These are phyloP conservation scores for Alcedo atthis DNA, from an alignment of 2,797 vertebrate genomes.

Conservation along the genomic window DNA sequence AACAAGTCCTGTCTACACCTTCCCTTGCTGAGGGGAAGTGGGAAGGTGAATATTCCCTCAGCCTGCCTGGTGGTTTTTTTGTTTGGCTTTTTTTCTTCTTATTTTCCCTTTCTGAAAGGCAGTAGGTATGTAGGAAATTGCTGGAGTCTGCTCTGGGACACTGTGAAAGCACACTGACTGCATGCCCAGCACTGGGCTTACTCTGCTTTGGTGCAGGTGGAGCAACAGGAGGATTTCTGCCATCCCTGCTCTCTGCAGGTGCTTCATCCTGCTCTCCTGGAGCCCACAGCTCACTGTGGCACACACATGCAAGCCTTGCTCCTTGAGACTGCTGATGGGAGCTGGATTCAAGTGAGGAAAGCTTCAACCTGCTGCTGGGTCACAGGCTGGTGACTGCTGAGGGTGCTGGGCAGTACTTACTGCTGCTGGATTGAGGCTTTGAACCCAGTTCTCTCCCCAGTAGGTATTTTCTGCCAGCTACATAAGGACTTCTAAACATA, in stretches of 20 bases:
- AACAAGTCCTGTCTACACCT: neutral
- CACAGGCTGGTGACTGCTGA: neutral
- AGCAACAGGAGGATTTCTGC: neutral
- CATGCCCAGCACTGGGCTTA: accelerated
- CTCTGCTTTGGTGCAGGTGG: neutral
- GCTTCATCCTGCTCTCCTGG: neutral
- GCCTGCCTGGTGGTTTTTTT: neutral
- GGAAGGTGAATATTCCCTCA: neutral
- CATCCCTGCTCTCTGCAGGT: accelerated
- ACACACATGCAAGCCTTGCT: accelerated
- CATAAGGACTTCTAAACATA: neutral
- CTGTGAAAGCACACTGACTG: neutral
- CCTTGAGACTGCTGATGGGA: neutral
- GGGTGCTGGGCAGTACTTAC: neutral
- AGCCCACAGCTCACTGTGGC: accelerated
- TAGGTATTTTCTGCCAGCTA: neutral
- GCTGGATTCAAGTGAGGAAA: neutral
- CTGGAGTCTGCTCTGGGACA: neutral
- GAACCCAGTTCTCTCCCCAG: neutral
- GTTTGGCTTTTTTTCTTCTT: neutral
- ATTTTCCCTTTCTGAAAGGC: neutral
- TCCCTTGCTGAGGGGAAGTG: neutral
- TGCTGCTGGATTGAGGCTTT: neutral
- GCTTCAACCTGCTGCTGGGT: neutral
- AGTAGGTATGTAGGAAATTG: neutral